Conservation (phyloP, 2,888 invertebrate genomes). For the Drosophila tanythrix region DNA sequence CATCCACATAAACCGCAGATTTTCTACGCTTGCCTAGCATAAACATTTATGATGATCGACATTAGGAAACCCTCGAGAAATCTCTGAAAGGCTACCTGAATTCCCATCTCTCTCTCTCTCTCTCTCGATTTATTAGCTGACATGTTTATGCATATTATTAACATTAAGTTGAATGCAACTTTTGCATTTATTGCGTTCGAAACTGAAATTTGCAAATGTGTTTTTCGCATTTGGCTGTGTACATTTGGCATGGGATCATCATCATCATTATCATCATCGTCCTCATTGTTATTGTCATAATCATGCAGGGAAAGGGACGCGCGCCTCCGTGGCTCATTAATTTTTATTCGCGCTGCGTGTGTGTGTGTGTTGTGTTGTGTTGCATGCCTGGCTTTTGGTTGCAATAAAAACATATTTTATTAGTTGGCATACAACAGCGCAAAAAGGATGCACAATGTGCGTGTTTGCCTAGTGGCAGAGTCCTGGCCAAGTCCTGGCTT, state of each 20-base stretch:
- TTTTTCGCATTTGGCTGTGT: constrained; percentile 35
- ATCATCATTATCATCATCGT: constrained; percentile 16
- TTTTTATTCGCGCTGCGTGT: constrained; percentile 74
- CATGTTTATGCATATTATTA: constrained; percentile 81
- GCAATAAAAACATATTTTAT: constrained; percentile 82
- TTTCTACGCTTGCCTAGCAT: constrained; percentile 20
- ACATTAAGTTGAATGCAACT: constrained; percentile 65
- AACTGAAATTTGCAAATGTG: constrained; percentile 42
- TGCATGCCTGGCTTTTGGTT: constrained; percentile 51
- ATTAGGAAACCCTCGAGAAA: constrained; percentile 16
- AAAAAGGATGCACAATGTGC: constrained; percentile 55
- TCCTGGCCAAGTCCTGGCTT: constrained; percentile 14
- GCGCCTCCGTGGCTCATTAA: constrained; percentile 83
- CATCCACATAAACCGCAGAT: constrained; percentile 68
- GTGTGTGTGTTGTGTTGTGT: constrained; percentile 44
- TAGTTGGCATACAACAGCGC: constrained; percentile 68
- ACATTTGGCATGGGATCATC: constrained; percentile 28
- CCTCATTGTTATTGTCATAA: constrained; percentile 14
- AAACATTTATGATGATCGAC: constrained; percentile 20
- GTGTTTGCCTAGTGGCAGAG: not conserved
- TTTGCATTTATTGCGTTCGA: constrained; percentile 38
- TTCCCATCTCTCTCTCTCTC: not conserved
- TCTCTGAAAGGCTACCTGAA: constrained; percentile 23
- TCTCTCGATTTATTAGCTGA: constrained; percentile 68
- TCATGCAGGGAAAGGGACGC: constrained; percentile 42